These are phyloP conservation scores for Ianthella basta DNA, from an alignment of 37 sponge, comb jelly and placozoan species.

Conservation along the genomic window DNA sequence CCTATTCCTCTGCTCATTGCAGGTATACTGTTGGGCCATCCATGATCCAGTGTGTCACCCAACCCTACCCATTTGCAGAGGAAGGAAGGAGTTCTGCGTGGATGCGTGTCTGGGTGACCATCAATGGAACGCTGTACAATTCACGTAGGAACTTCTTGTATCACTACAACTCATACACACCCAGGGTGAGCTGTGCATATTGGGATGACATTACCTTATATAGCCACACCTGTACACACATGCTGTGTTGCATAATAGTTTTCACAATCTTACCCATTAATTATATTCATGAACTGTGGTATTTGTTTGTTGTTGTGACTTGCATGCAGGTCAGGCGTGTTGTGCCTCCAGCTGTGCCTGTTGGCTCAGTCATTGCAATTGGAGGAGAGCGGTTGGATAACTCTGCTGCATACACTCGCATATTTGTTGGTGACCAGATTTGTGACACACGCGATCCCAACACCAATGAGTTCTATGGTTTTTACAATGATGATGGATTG, in stretches of 20 bases:
- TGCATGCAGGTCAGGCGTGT: constrained; percentile 26
- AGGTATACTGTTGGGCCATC: constrained; percentile 34
- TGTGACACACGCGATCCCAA: constrained; percentile 39
- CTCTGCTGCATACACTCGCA: constrained; percentile 9
- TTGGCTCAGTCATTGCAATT: constrained; percentile 47
- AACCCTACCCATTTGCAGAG: constrained; percentile 37
- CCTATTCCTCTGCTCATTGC: neutral
- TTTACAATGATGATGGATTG: constrained; percentile 4
- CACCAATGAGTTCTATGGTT: constrained; percentile 43
- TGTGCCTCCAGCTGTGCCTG: constrained; percentile 43
- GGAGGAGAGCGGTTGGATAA: constrained; percentile 10
- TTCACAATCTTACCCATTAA: neutral
- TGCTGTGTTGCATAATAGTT: too few relatives aligned
- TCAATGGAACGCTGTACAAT: neutral
- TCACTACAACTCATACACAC: constrained; percentile 47
- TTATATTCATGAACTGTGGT: neutral
- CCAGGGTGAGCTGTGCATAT: constrained; percentile 55
- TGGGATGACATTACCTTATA: too few relatives aligned
- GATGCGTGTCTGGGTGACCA: constrained; percentile 2
- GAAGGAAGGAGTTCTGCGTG: constrained; percentile 30
- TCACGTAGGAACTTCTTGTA: constrained; percentile 21
- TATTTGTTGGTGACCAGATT: constrained; percentile 54
- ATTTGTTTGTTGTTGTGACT: neutral
- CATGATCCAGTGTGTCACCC: constrained; percentile 47
- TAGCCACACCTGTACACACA: too few relatives aligned